Evolutionary conservation across 1,140 invertebrate species (phyloP), one percentile per base, ranked within the genome.

Genomic region (Trichogramma pretiosum): DNA sequence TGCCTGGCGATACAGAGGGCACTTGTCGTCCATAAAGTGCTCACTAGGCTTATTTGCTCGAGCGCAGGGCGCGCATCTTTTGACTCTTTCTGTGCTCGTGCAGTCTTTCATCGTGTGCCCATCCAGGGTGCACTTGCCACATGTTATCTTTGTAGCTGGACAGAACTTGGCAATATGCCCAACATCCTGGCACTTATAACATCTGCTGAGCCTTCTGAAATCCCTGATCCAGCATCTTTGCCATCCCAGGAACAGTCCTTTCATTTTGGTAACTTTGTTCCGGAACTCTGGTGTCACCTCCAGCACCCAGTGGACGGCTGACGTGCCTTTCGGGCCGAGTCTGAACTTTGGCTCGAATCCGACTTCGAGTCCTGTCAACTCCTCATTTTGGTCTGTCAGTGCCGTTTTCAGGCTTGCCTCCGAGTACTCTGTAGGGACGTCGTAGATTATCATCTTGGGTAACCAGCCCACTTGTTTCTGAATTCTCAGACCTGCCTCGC

Each of bases 191-290:
- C 26, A 28, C 26, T 28, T 64, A 64, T 67, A 62, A 59, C 65
- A 46, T 62, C 68, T 65, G 67, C 62, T 63, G 63, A 68, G 61
- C 63, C 21, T 13, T n/a, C 28, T 1, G 5, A 16, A 32, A 23
- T 5, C 8, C 14, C 14, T 26, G 33, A 18, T 3, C 30, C 11
- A 5, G 5, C 22, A 9, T 18, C 28, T 22, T 23, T 14, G 34
- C 22, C 21, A 35, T 30, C 22, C 43, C 30, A n/a, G 17, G 32
- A 30, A 42, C 5, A 42, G 10, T 23, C n/a, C n/a, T 7, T 41
- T 24, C 21, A 16, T 5, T 1, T 24, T 13, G 13, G n/a, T 11
- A 8, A 41, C 8, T 14, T 26, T 9, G 22, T 41, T 41, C 5
- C 38, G 5, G 13, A 41, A 13, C 3, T n/a, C 5, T 7, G 40